These are phyloP conservation scores for Tromatobia lineatoria DNA, from an alignment of 2,888 invertebrate genomes.

Conservation along the genomic window DNA sequence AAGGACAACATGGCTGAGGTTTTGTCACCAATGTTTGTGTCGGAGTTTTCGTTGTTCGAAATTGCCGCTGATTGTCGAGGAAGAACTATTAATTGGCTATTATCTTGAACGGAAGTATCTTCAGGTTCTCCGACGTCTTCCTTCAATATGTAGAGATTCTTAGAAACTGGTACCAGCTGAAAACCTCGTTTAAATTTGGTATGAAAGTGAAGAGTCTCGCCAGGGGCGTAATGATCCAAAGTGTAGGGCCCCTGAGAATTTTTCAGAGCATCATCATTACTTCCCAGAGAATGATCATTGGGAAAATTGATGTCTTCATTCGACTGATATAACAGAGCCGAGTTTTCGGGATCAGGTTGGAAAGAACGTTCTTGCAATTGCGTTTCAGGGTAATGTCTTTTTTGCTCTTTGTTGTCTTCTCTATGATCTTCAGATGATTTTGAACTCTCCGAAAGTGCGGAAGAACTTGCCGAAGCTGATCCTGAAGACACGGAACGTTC, in stretches of 20 bases:
- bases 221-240: slow-evolving; percentile 42
- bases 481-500: slow-evolving; percentile 7
- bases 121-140: slow-evolving; percentile 39
- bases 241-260: slow-evolving; percentile 11
- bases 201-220: slow-evolving; percentile 35
- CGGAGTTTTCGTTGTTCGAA: slow-evolving; percentile 30
- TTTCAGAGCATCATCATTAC: neutral
- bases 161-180: slow-evolving; percentile 69
- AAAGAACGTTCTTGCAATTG: neutral
- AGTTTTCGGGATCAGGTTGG: neutral
- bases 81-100: slow-evolving; percentile 16
- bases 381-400: neutral
- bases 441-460: neutral
- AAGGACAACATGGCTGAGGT: slow-evolving; percentile 72
- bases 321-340: neutral
- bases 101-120: neutral
- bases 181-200: slow-evolving; percentile 68
- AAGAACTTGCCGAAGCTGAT: neutral
- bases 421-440: slow-evolving; percentile 16
- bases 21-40: slow-evolving; percentile 48
- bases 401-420: neutral
- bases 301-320: neutral
- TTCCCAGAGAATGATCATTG: neutral
- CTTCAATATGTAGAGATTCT: slow-evolving; percentile 69
- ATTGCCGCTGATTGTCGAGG: slow-evolving; percentile 41